Evolutionary conservation across 2,888 invertebrate species (phyloP).

Genomic region (Ectemnius cavifrons): DNA sequence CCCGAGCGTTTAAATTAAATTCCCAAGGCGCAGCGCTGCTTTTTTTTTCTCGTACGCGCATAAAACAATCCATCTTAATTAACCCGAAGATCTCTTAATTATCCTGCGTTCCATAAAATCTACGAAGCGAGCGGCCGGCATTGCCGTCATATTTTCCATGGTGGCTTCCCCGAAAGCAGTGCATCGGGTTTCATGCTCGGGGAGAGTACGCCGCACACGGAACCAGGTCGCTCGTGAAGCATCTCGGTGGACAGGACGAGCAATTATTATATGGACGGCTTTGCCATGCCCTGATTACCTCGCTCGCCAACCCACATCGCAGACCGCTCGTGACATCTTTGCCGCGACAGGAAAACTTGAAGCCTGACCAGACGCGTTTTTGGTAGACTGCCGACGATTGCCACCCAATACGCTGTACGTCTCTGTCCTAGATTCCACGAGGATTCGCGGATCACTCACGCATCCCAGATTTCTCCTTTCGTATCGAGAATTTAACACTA

Average conservation of each 20-base stretch:
- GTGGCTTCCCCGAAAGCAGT: not conserved
- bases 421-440: no score
- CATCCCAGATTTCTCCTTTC: no score
- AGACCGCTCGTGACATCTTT: conserved; percentile 55
- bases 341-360: no score
- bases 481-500: no score
- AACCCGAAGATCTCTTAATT: not conserved
- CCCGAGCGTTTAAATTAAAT: no score
- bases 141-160: not conserved
- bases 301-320: conserved; percentile 56
- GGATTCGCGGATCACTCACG: no score
- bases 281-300: conserved; percentile 66
- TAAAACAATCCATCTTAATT: not conserved
- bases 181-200: conserved; percentile 2
- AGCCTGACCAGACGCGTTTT: no score
- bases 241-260: conserved; percentile 47
- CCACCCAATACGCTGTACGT: no score
- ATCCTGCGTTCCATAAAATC: conserved; percentile 1
- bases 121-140: not conserved
- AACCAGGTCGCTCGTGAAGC: conserved; percentile 66
- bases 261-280: conserved; percentile 49
- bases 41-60: not conserved
- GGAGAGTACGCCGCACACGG: conserved; percentile 14
- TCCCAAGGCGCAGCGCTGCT: no score
- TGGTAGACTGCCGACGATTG: no score